phyloP scores from a whole-genome alignment of 2,888 invertebrate species.

The Stenchaetothrips biformis region DNA sequence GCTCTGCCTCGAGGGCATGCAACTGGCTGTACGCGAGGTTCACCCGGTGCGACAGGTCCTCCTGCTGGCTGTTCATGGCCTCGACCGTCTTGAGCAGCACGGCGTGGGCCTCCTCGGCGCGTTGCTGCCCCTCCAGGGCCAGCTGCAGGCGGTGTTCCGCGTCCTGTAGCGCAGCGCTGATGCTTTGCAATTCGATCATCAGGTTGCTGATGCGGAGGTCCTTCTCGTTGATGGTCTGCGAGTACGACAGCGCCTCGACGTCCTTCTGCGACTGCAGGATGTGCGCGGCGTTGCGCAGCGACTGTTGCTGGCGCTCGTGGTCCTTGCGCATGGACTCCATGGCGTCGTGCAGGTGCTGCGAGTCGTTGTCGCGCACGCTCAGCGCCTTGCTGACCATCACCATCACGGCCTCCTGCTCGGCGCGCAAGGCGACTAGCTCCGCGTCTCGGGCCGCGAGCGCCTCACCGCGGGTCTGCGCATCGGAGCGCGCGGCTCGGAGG shows the following conservation, averaged over 20 bases:
- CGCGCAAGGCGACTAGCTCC: neutral
- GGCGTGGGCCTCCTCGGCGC: neutral
- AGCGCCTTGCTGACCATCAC: constrained; percentile 5
- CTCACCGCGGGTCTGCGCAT: neutral
- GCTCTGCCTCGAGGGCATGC: neutral
- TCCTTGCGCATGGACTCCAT: neutral
- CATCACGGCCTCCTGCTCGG: neutral
- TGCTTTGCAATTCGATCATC: neutral
- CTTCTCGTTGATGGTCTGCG: neutral
- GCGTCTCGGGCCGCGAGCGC: neutral
- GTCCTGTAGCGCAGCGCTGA: neutral
- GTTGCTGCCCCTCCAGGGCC: neutral
- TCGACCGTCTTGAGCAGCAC: constrained; percentile 11
- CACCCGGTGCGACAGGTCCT: neutral
- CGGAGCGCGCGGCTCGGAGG: neutral
- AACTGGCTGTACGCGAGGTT: neutral
- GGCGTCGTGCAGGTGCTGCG: neutral
- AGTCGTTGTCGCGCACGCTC: neutral
- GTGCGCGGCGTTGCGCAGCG: neutral
- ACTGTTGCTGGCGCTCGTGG: neutral
- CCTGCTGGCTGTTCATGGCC: constrained; percentile 5
- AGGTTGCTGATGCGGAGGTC: neutral
- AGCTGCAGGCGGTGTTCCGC: neutral
- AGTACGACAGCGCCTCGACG: neutral
- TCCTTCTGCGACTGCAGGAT: constrained; percentile 2